A percentile compares a stretch with the other conserved stretches of the same genome.
Evolutionary conservation across 2,888 invertebrate genomes (phyloP).

Genomic region (Neria commutata): DNA sequence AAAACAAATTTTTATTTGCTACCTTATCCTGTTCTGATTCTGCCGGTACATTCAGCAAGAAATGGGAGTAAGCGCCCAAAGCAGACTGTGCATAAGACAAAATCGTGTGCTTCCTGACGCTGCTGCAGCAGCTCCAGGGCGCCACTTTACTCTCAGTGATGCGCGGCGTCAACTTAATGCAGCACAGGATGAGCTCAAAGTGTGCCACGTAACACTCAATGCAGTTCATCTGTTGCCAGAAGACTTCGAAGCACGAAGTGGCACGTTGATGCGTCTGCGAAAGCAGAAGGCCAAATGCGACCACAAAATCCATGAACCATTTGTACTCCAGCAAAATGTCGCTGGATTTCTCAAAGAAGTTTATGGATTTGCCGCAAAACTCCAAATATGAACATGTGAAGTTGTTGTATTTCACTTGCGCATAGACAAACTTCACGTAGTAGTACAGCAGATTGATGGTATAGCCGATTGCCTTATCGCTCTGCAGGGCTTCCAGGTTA

Average conservation of each 20-base stretch:
- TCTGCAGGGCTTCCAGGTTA: constrained; percentile 35
- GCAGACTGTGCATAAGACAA: constrained; percentile 38
- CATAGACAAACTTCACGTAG: constrained; percentile 43
- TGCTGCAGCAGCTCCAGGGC: constrained; percentile 44
- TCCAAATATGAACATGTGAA: constrained; percentile 38
- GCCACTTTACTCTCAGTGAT: constrained; percentile 40
- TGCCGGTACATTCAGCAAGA: neutral
- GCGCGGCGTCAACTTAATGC: constrained; percentile 35
- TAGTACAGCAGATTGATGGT: constrained; percentile 45
- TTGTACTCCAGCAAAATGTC: constrained; percentile 32
- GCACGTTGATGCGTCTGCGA: constrained; percentile 34
- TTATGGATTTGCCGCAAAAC: constrained; percentile 40
- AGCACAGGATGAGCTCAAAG: constrained; percentile 41
- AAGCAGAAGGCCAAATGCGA: constrained; percentile 37
- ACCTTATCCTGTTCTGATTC: too few relatives aligned
- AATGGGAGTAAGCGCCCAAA: constrained; percentile 31
- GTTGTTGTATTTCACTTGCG: constrained; percentile 26
- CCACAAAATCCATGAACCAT: constrained; percentile 49
- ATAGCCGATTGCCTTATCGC: constrained; percentile 34
- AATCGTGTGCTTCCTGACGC: constrained; percentile 48
- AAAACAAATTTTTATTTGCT: too few relatives aligned
- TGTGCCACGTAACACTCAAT: constrained; percentile 36
- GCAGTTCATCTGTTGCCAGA: constrained; percentile 41
- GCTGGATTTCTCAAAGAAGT: constrained; percentile 39
- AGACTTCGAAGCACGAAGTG: constrained; percentile 29